These are phyloP conservation scores for Orthosia cruda DNA, from an alignment of 2,888 invertebrate genomes.

Conservation along the genomic window DNA sequence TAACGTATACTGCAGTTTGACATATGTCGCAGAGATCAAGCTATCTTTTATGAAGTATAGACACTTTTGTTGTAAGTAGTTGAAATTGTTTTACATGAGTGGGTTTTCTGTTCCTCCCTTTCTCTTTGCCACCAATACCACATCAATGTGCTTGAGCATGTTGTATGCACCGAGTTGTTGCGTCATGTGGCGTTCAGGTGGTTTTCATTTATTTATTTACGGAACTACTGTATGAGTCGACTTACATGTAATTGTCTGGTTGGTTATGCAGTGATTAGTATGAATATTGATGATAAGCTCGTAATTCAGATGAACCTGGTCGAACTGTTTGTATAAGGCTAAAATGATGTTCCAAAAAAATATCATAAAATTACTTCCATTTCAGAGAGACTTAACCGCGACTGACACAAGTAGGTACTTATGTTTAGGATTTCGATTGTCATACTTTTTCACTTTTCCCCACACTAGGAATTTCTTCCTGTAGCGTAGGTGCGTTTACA, in stretches of 20 bases:
- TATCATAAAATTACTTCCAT: too few relatives aligned
- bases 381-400: too few relatives aligned
- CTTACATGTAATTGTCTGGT: neutral
- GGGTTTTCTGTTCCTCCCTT: conserved; percentile 5
- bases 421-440: neutral
- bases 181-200: conserved; percentile 46
- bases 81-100: neutral
- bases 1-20: too few relatives aligned
- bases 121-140: conserved; percentile 1
- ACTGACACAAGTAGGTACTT: too few relatives aligned
- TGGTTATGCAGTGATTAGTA: neutral
- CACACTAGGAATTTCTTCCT: too few relatives aligned
- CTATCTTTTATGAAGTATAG: too few relatives aligned
- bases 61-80: too few relatives aligned
- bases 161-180: conserved; percentile 30
- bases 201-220: conserved; percentile 29
- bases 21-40: too few relatives aligned
- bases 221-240: neutral
- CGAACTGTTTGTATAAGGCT: too few relatives aligned
- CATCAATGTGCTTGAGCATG: conserved; percentile 34
- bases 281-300: neutral
- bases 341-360: neutral
- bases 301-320: too few relatives aligned
- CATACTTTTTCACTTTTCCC: too few relatives aligned
- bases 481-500: too few relatives aligned